Conservation (phyloP, 2,888 invertebrate species). For the Acanthosoma haemorrhoidale region DNA sequence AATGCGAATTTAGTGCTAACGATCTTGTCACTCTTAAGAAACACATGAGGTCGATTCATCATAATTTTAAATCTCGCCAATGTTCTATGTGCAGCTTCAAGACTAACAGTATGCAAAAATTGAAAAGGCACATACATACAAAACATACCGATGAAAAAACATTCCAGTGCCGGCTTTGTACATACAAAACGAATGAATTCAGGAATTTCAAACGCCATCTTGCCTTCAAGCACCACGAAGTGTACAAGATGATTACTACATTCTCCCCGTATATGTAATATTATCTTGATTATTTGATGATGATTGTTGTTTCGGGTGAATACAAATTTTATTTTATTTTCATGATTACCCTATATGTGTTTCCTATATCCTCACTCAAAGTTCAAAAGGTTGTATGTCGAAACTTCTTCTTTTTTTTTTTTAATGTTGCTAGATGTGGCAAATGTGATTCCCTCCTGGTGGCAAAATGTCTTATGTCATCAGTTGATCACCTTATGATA, state of each 20-base stretch:
- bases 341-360: not conserved
- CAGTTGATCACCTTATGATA: no score
- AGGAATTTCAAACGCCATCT: not conserved
- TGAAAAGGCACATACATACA: not conserved
- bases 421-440: no score
- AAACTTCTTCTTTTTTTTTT: no score
- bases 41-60: conserved; percentile 32
- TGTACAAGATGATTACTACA: not conserved
- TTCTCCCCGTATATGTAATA: not conserved
- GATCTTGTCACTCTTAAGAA: not conserved
- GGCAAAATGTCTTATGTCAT: no score
- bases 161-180: not conserved
- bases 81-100: not conserved
- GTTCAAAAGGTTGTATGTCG: no score
- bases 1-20: not conserved
- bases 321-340: not conserved
- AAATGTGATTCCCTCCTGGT: no score
- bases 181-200: not conserved
- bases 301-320: not conserved
- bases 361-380: no score
- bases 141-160: conserved; percentile 1
- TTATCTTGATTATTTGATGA: not conserved
- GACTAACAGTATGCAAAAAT: not conserved
- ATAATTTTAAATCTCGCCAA: conserved; percentile 41
- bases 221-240: not conserved